Evolutionary conservation across 92 coral and sea anemone genomes (phyloP).

Genomic region (Micromussa lordhowensis): DNA sequence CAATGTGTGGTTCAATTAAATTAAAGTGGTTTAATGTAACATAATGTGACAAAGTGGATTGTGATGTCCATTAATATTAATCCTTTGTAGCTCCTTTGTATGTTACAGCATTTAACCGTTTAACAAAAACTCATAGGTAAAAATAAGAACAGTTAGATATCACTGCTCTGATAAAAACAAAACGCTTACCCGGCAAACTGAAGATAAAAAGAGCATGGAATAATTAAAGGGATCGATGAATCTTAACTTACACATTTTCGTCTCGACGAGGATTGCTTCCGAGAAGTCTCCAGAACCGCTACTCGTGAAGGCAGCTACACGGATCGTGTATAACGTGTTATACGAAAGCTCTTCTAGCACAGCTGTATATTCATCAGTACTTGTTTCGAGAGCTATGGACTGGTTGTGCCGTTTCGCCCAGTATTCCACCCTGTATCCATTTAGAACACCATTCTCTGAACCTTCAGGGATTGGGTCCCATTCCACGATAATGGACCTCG

Average conservation of each 20-base stretch:
- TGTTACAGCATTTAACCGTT: no score
- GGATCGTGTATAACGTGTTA: slow-evolving; percentile 24
- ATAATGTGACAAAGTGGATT: no score
- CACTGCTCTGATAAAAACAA: no score
- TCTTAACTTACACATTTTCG: slow-evolving; percentile 37
- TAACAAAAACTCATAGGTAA: no score
- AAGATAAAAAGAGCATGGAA: background rate
- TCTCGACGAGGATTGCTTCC: slow-evolving; percentile 16
- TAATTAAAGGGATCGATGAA: background rate
- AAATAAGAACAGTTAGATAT: no score
- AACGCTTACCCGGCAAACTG: background rate
- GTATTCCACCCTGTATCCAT: slow-evolving; percentile 35
- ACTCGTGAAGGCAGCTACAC: slow-evolving; percentile 46
- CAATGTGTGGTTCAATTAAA: no score
- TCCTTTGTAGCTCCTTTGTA: no score
- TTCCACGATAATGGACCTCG: slow-evolving; percentile 29
- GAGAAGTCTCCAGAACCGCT: slow-evolving; percentile 57
- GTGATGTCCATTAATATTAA: no score
- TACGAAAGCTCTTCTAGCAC: background rate
- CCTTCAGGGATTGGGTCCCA: slow-evolving; percentile 35
- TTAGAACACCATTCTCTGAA: slow-evolving; percentile 26
- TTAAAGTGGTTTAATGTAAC: no score
- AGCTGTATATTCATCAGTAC: background rate
- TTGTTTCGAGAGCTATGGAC: background rate
- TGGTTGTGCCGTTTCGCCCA: background rate